Base-by-base conservation (phyloP, 2,797 vertebrate species). In the Lepus oiostolus region DNA sequence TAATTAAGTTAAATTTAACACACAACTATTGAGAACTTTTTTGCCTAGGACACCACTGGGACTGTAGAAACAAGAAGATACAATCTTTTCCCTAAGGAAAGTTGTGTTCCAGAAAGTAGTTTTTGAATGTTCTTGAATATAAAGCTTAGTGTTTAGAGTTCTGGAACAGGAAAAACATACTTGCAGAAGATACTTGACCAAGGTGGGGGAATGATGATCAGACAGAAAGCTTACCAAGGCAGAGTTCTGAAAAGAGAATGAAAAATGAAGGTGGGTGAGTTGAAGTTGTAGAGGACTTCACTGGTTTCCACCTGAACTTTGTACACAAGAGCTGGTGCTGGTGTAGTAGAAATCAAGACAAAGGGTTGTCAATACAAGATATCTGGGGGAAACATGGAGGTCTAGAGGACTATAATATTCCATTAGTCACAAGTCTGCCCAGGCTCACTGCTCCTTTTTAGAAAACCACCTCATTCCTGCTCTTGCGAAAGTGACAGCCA, bases 121-220 rank as follows among this genome's bases (percentile, higher is more conserved):
- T 68, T 28, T 82, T 28, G 0, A 4, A 16, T 85, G 17, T 52
- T 47, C 30, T 75, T 92, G 81, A 88, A 85, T 84, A 52, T 85
- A 24, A 81, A 54, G 19, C 17, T 89, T 70, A 50, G 26, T 75
- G 16, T 71, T 95, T 90, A 88, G 70, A 85, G 4, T n/a, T 90
- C 38, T 74, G 4, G 0, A 32, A 42, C 28, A 82, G 30, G 10
- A 3, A 71, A 54, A 65, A 76, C 76, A 52, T 63, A 14, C 58
- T 28, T 77, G 13, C 0, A 52, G 22, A 50, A 71, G n/a, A 24
- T 71, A 32, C 16, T 77, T 79, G 70, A 88, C 58, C n/a, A 52
- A 47, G 42, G 8, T 47, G 19, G 26, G 14, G 11, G 90, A 30
- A 58, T 47, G 68, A 90, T 92, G 52, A 52, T 74, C 9, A 60